Conservation (phyloP, 2,113 vertebrate species). For the Catagonus wagneri region DNA sequence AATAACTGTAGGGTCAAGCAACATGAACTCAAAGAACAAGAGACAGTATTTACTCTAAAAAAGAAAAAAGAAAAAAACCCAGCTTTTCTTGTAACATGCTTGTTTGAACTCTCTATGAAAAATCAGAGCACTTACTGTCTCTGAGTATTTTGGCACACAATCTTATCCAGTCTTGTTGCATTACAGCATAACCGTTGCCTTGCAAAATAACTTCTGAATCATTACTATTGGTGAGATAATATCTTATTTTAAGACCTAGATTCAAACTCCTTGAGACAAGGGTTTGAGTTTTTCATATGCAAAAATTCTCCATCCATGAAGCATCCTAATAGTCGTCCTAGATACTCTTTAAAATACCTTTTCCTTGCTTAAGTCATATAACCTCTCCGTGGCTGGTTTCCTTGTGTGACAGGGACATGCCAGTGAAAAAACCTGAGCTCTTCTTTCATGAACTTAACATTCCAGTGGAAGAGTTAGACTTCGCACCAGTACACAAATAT, state of each 20-base stretch:
- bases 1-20: not conserved
- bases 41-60: not conserved
- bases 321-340: not conserved
- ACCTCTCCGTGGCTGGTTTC: not conserved
- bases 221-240: not conserved
- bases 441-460: not conserved
- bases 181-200: not conserved
- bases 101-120: not conserved
- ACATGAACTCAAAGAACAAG: not conserved
- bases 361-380: not conserved
- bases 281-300: not conserved
- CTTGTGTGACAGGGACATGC: not conserved
- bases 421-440: not conserved
- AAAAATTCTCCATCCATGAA: not conserved
- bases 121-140: not conserved
- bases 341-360: not conserved
- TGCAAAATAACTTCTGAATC: not conserved
- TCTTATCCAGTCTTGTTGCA: not conserved
- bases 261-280: not conserved
- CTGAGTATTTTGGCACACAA: not conserved
- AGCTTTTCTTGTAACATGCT: not conserved
- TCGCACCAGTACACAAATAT: not conserved
- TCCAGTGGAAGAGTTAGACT: not conserved
- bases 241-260: conserved; percentile 23
- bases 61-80: not conserved